Percentiles rank a stretch among this genome's conserved stretches.
phyloP scores from a whole-genome alignment of 2,113 vertebrate genomes.

The Herpetotheres cachinnans region DNA sequence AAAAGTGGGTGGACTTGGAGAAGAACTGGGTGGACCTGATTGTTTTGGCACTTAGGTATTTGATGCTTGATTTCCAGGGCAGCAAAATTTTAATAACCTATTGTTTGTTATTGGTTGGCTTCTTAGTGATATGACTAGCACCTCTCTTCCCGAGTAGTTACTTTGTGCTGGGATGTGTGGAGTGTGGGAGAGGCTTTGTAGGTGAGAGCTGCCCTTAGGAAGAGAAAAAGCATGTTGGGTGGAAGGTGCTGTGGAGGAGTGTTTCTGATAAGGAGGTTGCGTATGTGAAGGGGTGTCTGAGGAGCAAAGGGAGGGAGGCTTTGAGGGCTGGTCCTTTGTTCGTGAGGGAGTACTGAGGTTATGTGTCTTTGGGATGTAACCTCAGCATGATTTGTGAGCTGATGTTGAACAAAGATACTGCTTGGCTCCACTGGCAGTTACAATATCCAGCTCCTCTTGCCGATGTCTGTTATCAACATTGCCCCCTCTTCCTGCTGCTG shows the following conservation, averaged over 20 bases:
- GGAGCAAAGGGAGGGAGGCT: neutral
- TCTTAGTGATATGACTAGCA: neutral
- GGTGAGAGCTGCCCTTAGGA: neutral
- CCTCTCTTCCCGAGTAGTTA: neutral
- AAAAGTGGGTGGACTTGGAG: slow-evolving; percentile 51
- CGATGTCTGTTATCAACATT: neutral
- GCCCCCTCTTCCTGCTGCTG: neutral
- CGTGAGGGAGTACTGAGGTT: neutral
- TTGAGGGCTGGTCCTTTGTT: neutral
- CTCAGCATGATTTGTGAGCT: neutral
- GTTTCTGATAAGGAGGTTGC: neutral
- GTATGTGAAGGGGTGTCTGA: neutral
- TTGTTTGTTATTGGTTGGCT: slow-evolving; percentile 15
- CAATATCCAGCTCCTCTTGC: neutral
- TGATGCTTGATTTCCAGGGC: slow-evolving; percentile 35
- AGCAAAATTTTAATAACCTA: slow-evolving; percentile 9
- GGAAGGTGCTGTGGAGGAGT: neutral
- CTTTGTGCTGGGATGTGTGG: neutral
- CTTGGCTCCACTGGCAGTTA: neutral
- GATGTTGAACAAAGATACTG: neutral
- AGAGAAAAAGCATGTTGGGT: neutral
- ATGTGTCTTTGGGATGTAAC: neutral
- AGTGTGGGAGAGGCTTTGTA: fast-evolving
- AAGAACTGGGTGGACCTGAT: slow-evolving; percentile 55
- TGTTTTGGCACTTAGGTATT: slow-evolving; percentile 46